Conservation (phyloP, 2,888 invertebrate genomes). For the Alcis repandata region DNA sequence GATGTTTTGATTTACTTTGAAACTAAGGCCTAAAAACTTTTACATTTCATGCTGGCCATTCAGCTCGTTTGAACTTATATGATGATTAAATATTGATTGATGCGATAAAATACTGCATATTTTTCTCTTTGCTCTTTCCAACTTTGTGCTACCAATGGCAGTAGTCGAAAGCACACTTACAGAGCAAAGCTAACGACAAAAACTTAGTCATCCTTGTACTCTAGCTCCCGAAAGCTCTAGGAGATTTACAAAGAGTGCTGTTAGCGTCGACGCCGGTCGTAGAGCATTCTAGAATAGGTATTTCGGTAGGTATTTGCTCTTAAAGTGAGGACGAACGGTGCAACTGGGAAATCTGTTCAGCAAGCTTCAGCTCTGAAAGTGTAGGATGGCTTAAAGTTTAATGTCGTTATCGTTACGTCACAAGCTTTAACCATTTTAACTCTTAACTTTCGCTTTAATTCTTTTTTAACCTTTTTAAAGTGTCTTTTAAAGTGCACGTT, state of each 20-base stretch:
- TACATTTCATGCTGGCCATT: no score
- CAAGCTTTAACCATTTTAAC: slow-evolving; percentile 38
- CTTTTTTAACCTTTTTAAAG: neutral
- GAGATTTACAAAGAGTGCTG: slow-evolving; percentile 56
- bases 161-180: neutral
- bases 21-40: no score
- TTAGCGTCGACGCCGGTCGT: slow-evolving; percentile 52
- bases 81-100: no score
- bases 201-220: slow-evolving; percentile 13
- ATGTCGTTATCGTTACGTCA: slow-evolving; percentile 45
- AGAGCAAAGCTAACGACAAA: slow-evolving; percentile 15
- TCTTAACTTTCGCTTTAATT: neutral
- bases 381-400: slow-evolving; percentile 49
- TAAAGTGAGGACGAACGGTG: slow-evolving; percentile 68
- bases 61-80: no score
- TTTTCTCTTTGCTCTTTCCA: neutral
- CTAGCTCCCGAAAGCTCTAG: slow-evolving; percentile 25
- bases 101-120: no score
- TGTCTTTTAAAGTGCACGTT: neutral
- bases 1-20: no score
- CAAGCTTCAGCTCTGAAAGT: slow-evolving; percentile 46
- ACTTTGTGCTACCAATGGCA: neutral
- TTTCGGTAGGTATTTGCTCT: slow-evolving; percentile 64
- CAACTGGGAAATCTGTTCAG: slow-evolving; percentile 70
- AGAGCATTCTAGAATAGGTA: slow-evolving; percentile 52